Conservation (phyloP, 2,888 invertebrate species). For the Panorpa germanica region DNA sequence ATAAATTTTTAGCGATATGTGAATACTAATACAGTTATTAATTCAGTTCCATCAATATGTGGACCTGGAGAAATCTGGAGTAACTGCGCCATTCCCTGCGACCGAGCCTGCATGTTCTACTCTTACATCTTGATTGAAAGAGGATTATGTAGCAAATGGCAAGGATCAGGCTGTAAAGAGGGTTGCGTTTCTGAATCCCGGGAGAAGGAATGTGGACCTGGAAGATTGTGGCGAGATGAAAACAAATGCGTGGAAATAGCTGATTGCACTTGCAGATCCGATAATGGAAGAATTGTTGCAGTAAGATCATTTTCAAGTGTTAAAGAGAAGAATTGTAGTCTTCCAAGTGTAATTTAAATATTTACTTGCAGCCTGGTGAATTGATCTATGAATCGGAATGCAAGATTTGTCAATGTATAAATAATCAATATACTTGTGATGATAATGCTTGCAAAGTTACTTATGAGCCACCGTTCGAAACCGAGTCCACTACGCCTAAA, state of each 20-base stretch:
- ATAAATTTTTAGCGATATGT: neutral
- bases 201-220: slow-evolving; percentile 29
- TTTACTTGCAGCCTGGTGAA: slow-evolving; percentile 41
- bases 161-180: slow-evolving; percentile 19
- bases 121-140: slow-evolving; percentile 20
- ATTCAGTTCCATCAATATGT: too few relatives aligned
- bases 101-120: slow-evolving; percentile 49
- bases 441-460: slow-evolving; percentile 25
- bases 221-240: slow-evolving; percentile 50
- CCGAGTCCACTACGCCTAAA: slow-evolving; percentile 9
- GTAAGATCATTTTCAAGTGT: slow-evolving; percentile 21
- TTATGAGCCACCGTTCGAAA: slow-evolving; percentile 8
- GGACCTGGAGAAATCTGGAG: slow-evolving; percentile 33
- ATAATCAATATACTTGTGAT: slow-evolving; percentile 56
- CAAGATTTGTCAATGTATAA: slow-evolving; percentile 59
- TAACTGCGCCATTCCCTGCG: slow-evolving; percentile 54
- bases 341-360: slow-evolving; percentile 10
- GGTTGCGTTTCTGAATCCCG: slow-evolving; percentile 24
- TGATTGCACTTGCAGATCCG: slow-evolving; percentile 58
- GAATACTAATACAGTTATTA: neutral
- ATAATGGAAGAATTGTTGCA: slow-evolving; percentile 41
- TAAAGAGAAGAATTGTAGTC: neutral
- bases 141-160: slow-evolving; percentile 23
- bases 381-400: slow-evolving; percentile 38
- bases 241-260: slow-evolving; percentile 48